A percentile compares a stretch with the other conserved stretches of the same genome.
These are phyloP conservation scores for Pectinophora gossypiella DNA, from an alignment of 1,140 invertebrate species.

Conservation along the genomic window DNA sequence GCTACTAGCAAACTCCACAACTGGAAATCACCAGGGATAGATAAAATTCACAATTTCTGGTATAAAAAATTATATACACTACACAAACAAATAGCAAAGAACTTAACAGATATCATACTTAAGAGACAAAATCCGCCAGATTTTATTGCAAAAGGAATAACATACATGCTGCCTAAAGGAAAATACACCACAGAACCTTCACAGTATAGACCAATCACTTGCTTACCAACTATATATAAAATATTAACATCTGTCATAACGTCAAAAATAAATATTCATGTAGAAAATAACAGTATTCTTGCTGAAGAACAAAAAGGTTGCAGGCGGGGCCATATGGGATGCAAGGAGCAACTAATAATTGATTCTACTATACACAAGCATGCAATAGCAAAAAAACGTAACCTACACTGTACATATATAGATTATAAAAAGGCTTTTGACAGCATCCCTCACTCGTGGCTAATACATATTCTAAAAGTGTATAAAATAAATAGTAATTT, in stretches of 20 bases:
- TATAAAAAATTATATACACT: neutral
- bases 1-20: neutral
- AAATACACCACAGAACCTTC: neutral
- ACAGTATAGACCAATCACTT: neutral
- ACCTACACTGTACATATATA: too few relatives aligned
- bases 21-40: neutral
- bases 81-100: neutral
- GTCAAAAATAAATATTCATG: neutral
- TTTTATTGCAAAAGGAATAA: neutral
- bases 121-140: neutral
- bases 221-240: neutral
- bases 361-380: neutral
- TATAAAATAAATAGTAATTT: neutral
- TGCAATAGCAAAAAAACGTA: too few relatives aligned
- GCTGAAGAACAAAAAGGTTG: conserved; percentile 2
- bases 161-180: neutral
- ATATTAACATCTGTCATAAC: neutral
- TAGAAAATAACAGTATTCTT: neutral
- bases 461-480: conserved; percentile 12
- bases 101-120: neutral
- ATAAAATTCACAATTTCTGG: conserved; percentile 6
- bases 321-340: neutral
- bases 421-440: conserved; percentile 17
- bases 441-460: conserved; percentile 20
- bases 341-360: neutral